Evolutionary conservation across 2,113 vertebrate species (phyloP).

Genomic region (Sphyrna mokarran): DNA sequence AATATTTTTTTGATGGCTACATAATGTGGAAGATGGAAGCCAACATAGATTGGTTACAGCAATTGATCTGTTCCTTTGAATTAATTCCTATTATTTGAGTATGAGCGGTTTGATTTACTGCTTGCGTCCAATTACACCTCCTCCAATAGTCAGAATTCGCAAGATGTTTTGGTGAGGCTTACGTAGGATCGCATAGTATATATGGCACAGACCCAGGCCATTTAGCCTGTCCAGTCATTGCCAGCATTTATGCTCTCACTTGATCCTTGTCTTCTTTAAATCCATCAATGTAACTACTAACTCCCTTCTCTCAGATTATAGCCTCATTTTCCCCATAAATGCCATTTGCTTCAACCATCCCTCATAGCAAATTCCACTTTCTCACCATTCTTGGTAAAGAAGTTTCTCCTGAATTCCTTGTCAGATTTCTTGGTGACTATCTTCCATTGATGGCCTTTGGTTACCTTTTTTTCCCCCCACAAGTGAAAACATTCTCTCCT

Average conservation of each 20-base stretch:
- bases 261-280: not conserved
- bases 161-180: not conserved
- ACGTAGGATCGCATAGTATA: not conserved
- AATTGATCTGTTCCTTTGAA: not conserved
- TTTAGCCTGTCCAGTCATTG: not conserved
- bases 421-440: no score
- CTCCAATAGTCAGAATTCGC: not conserved
- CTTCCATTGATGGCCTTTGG: no score
- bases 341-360: no score
- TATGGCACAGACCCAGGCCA: not conserved
- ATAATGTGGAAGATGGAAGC: not conserved
- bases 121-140: not conserved
- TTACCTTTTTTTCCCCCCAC: no score
- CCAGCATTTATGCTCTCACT: not conserved
- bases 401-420: no score
- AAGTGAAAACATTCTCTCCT: no score
- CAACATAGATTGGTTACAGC: not conserved
- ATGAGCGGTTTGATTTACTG: not conserved
- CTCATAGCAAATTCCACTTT: no score
- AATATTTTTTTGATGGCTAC: not conserved
- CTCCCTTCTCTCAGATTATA: not conserved
- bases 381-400: no score
- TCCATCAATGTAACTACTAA: not conserved
- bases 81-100: not conserved
- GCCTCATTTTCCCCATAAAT: not conserved